Evolutionary conservation across 35 echinoderm and acorn worm genomes (phyloP).

Genomic region (Apostichopus parvimensis): DNA sequence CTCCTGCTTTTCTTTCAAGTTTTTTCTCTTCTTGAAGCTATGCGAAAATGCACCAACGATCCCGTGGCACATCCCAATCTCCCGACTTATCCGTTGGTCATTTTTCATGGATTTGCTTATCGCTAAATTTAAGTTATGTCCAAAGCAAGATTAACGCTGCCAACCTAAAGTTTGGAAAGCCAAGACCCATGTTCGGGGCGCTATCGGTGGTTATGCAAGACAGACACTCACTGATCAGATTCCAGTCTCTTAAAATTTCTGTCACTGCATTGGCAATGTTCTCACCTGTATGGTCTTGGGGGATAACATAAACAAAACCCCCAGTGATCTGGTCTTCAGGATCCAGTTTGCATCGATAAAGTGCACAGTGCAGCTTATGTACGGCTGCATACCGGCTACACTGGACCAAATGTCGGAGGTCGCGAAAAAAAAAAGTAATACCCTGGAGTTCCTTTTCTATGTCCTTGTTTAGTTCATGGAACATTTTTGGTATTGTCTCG

Average conservation of each 20-base stretch:
- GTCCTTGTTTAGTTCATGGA: not conserved
- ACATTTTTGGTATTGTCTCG: not conserved
- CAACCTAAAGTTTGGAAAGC: not conserved
- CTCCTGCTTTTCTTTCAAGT: not conserved
- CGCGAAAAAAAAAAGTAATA: not conserved
- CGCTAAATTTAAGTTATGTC: conserved; percentile 1
- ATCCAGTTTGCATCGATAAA: not conserved
- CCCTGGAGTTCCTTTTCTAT: not conserved
- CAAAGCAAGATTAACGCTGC: not conserved
- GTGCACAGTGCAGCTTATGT: not conserved
- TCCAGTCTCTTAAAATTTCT: not conserved
- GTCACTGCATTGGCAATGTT: not conserved
- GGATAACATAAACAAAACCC: not conserved
- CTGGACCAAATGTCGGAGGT: not conserved
- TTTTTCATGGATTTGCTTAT: not conserved
- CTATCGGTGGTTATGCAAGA: not conserved
- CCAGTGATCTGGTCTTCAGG: too few species aligned
- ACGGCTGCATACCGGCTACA: not conserved
- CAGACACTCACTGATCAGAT: not conserved
- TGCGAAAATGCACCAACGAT: not conserved
- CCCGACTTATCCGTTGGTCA: not conserved
- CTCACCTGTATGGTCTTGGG: not conserved
- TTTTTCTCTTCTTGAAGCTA: not conserved
- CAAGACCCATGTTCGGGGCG: not conserved
- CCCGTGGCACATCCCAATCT: not conserved